Conservation (phyloP, 2,113 vertebrate genomes). For the Mugil cephalus region DNA sequence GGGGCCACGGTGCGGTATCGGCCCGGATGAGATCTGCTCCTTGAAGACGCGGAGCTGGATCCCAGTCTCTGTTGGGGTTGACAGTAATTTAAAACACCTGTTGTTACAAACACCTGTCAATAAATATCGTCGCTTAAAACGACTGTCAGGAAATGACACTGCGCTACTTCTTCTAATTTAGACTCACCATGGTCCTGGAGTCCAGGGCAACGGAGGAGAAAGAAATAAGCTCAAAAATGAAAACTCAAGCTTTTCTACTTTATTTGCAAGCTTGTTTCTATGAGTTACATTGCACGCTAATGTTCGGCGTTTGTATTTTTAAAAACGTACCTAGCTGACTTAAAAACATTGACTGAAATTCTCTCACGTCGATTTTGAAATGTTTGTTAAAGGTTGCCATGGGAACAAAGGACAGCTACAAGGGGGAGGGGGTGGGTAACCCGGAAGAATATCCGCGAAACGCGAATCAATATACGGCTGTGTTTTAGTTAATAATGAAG, state of each 20-base stretch:
- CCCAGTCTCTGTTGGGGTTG: conserved; percentile 31
- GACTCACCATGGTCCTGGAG: too few relatives aligned
- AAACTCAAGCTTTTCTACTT: background rate
- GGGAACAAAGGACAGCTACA: background rate
- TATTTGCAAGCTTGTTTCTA: background rate
- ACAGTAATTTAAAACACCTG: too few relatives aligned
- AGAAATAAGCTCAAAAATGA: too few relatives aligned
- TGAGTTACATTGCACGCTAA: background rate
- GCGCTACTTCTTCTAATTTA: too few relatives aligned
- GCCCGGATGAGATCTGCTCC: conserved; percentile 23
- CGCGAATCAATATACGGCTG: too few relatives aligned
- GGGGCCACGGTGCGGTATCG: conserved; percentile 81
- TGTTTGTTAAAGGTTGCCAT: conserved; percentile 56
- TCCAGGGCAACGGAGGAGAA: background rate
- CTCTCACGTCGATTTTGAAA: accelerated
- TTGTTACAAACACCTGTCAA: too few relatives aligned
- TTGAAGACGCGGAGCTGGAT: conserved; percentile 36
- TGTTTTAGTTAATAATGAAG: too few relatives aligned
- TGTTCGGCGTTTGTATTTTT: too few relatives aligned
- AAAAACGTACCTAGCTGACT: background rate
- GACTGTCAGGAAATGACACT: too few relatives aligned
- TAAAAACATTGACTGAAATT: background rate
- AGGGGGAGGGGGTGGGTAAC: background rate
- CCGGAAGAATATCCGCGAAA: too few relatives aligned
- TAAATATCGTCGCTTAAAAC: too few relatives aligned